These are phyloP conservation scores for Syrphus vitripennis DNA, from an alignment of 2,888 invertebrate genomes.

Conservation along the genomic window DNA sequence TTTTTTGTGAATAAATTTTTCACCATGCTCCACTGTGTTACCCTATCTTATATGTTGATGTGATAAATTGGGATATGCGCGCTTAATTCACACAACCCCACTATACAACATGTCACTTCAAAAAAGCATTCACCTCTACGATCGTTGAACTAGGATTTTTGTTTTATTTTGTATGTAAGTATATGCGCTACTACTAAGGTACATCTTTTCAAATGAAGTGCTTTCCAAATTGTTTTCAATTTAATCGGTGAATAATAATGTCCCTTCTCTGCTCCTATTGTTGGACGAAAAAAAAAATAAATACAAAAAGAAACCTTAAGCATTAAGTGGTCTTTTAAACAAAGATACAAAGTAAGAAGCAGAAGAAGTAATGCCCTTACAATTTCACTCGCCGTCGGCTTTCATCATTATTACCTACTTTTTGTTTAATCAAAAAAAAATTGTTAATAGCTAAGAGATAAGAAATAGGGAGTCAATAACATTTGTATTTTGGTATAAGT, in stretches of 20 bases:
- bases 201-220: background rate
- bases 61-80: slow-evolving; percentile 7
- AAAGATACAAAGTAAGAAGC: background rate
- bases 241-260: slow-evolving; percentile 7
- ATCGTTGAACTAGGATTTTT: slow-evolving; percentile 14
- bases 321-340: background rate
- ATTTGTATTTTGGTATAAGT: background rate
- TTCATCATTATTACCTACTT: background rate
- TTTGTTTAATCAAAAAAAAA: background rate
- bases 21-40: background rate
- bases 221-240: slow-evolving; percentile 15
- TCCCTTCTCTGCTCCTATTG: background rate
- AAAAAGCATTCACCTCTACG: slow-evolving; percentile 18
- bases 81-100: background rate
- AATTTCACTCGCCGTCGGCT: background rate
- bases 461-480: background rate
- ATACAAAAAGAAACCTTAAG: background rate
- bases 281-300: background rate
- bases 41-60: background rate
- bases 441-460: background rate
- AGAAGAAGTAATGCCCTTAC: background rate
- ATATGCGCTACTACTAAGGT: background rate
- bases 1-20: background rate
- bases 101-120: background rate
- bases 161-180: background rate